Evolutionary conservation across 2,113 vertebrate genomes (phyloP).

Genomic region (Barbus barbus): DNA sequence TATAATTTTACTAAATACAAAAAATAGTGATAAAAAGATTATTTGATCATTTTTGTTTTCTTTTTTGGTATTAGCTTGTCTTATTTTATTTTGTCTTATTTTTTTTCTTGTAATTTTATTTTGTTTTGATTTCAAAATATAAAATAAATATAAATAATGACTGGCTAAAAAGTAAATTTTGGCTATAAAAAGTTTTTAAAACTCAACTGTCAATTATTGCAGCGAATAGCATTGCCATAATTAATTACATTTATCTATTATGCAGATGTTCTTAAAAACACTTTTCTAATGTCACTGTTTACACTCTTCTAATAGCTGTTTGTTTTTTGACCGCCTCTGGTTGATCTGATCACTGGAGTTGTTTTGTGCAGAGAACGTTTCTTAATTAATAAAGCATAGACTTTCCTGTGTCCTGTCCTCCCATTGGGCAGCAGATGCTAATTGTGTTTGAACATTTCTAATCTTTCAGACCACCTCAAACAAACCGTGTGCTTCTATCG

Average conservation of each 20-base stretch:
- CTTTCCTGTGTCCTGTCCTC: slow-evolving; percentile 42
- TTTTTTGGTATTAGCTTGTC: too few relatives aligned
- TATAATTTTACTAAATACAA: too few relatives aligned
- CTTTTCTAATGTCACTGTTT: slow-evolving; percentile 42
- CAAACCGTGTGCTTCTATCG: not conserved
- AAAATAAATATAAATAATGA: too few relatives aligned
- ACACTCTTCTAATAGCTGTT: slow-evolving; percentile 54
- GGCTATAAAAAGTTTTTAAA: not conserved
- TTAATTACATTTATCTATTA: slow-evolving; percentile 10
- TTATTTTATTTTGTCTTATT: too few relatives aligned
- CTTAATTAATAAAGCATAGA: slow-evolving; percentile 58
- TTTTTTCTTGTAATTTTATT: too few relatives aligned
- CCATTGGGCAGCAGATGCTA: slow-evolving; percentile 15
- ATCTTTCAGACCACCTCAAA: slow-evolving; percentile 24
- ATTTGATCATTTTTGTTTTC: too few relatives aligned
- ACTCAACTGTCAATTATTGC: not conserved
- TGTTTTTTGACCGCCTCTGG: slow-evolving; percentile 43
- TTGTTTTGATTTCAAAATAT: too few relatives aligned
- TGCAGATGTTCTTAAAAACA: slow-evolving; percentile 1
- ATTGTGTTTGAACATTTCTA: slow-evolving; percentile 48
- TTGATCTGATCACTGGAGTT: slow-evolving; percentile 54
- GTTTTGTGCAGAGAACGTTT: slow-evolving; percentile 54
- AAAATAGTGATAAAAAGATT: too few relatives aligned
- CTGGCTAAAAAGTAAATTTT: not conserved
- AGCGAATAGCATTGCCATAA: not conserved